Conservation (phyloP, 2,888 invertebrate genomes). For the Cecidostiba fungosa region DNA sequence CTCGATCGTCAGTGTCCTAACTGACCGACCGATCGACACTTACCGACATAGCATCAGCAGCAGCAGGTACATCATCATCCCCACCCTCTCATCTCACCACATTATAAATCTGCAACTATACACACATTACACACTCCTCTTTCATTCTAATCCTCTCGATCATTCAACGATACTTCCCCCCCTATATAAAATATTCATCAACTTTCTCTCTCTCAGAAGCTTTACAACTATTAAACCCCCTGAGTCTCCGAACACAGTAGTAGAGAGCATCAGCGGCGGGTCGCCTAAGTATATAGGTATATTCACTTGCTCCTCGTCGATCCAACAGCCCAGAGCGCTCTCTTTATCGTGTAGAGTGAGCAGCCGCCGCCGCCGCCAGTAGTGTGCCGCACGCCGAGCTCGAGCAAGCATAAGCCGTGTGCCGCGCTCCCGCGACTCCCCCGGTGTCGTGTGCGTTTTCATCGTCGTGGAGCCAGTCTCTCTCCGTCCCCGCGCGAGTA, state of each 20-base stretch:
- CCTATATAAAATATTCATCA: not conserved
- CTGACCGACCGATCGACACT: not conserved
- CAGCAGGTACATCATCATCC: not conserved
- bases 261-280: no score
- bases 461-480: not conserved
- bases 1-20: not conserved
- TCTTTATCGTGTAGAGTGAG: not conserved
- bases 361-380: not conserved
- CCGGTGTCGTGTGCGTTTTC: not conserved
- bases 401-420: slow-evolving; percentile 36
- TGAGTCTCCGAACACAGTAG: no score
- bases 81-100: not conserved
- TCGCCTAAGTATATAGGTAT: no score
- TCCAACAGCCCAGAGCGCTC: not conserved
- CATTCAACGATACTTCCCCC: no score
- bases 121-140: no score
- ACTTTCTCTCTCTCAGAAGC: not conserved
- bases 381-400: slow-evolving; percentile 58
- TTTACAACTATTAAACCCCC: no score
- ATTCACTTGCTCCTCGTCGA: no score
- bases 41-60: not conserved
- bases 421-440: not conserved
- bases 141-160: no score
- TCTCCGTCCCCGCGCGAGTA: not conserved
- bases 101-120: not conserved